Evolutionary conservation across 1,140 invertebrate species (phyloP).

Genomic region (Scaptomyza graminum): DNA sequence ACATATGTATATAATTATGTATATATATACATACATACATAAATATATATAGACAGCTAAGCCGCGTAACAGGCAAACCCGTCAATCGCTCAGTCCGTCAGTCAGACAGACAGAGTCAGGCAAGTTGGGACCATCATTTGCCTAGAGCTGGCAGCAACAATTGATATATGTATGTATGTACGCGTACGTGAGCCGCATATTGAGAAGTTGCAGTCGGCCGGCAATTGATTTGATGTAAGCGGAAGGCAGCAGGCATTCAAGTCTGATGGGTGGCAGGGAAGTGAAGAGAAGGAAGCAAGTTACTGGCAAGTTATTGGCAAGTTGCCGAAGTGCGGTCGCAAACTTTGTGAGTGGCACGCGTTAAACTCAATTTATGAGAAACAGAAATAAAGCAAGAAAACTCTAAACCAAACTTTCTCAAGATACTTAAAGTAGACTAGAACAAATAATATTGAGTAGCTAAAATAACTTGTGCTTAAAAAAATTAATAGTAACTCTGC

Average conservation of each 20-base stretch:
- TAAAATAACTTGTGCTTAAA: background rate
- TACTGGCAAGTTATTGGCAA: conserved; percentile 23
- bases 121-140: conserved; percentile 63
- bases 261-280: background rate
- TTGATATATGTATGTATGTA: conserved; percentile 57
- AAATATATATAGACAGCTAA: conserved; percentile 6
- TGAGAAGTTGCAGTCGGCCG: conserved; percentile 31
- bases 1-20: conserved; percentile 17
- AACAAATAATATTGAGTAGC: background rate
- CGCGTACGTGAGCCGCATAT: conserved; percentile 68
- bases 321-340: conserved; percentile 44
- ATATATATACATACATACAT: conserved; percentile 16
- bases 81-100: conserved; percentile 42
- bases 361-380: conserved; percentile 39
- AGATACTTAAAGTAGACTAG: conserved; percentile 24
- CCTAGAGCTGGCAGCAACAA: conserved; percentile 72
- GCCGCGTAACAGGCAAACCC: conserved; percentile 37
- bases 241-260: conserved; percentile 24
- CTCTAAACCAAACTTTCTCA: background rate
- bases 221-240: conserved; percentile 59
- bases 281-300: too few species aligned
- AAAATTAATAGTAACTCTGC: too few species aligned
- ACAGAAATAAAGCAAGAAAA: background rate
- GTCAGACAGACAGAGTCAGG: background rate
- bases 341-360: conserved; percentile 50